Evolutionary conservation across 1,140 invertebrate genomes (phyloP), one percentile per base, ranked within the genome.

Genomic region (Brachionus plicatilis): DNA sequence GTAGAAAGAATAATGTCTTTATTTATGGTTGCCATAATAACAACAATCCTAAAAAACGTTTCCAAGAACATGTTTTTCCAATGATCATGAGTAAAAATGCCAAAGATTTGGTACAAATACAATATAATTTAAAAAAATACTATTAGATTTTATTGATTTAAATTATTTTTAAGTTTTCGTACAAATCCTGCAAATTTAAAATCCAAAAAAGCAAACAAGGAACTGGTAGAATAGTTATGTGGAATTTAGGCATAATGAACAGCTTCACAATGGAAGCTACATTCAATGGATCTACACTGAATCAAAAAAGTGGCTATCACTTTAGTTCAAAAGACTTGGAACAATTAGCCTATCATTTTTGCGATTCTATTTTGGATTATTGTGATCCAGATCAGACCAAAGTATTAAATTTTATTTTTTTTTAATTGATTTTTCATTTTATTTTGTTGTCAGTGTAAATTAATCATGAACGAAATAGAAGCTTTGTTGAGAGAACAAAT

Each of bases 201-300:
- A 93, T 97, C 82, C 95, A 97, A 88, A 93, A 94, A 79, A 93
- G 93, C 85, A 96, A 96, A 90, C 95, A 97, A 90, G 95, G 95
- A 1, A 97, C 95, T 9, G 95, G 95, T 6, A 90, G 96, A 82
- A 94, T 97, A 12, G 95, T 96, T 0, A 93, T 96, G 86, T 97
- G 95, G 95, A 94, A 95, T 91, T 93, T 97, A 92, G 95, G 95
- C 11, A 94, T 97, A 20, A 92, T 93, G 66, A 95, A 96, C 86
- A 96, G 95, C 89, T 97, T 95, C 88, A 97, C 95, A 1, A 93
- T 97, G 92, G 96, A 97, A 88, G 94, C 95, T 1, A 96, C 95
- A 0, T 95, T 96, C 90, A 94, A 94, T 83, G 95, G 95, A 9
- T 94, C 95, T 14, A 93, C 92, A 5, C 65, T 90, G 33, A 89